phyloP scores from a whole-genome alignment of 2,888 invertebrate genomes.

The Eugnorisma glareosa region DNA sequence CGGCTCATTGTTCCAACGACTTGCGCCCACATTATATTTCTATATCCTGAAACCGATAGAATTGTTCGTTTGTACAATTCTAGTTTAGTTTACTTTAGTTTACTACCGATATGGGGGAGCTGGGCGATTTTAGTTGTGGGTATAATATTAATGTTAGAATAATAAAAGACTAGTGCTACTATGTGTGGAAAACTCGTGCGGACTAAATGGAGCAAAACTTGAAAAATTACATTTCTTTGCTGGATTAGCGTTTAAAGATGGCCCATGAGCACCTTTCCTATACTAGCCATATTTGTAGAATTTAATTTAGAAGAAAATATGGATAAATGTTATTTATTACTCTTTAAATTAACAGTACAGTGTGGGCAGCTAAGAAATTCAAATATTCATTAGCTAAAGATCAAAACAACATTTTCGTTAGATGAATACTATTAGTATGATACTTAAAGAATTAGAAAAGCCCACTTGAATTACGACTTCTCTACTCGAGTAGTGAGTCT shows the following conservation, averaged over 20 bases:
- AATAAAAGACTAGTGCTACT: background rate
- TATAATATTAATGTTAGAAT: conserved; percentile 30
- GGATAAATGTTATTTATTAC: background rate
- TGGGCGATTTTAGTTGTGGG: conserved; percentile 50
- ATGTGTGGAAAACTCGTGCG: background rate
- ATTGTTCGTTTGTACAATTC: conserved; percentile 66
- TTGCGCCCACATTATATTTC: conserved; percentile 62
- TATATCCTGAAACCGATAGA: conserved; percentile 64
- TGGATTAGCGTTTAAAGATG: background rate
- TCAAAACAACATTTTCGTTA: background rate
- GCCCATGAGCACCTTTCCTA: background rate
- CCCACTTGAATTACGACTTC: conserved; percentile 7
- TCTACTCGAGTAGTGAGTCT: background rate
- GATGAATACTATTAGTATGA: background rate
- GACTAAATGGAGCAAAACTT: background rate
- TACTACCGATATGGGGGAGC: conserved; percentile 60
- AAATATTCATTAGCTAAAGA: conserved; percentile 3
- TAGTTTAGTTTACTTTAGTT: conserved; percentile 48
- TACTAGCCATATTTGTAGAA: background rate
- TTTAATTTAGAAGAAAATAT: background rate
- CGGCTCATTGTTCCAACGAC: conserved; percentile 60
- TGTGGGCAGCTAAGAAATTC: background rate
- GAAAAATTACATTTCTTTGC: background rate
- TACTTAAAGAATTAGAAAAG: background rate
- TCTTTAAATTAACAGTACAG: background rate